These are phyloP conservation scores for Spea multiplicata DNA, from an alignment of 2,113 vertebrate species.

Conservation along the genomic window DNA sequence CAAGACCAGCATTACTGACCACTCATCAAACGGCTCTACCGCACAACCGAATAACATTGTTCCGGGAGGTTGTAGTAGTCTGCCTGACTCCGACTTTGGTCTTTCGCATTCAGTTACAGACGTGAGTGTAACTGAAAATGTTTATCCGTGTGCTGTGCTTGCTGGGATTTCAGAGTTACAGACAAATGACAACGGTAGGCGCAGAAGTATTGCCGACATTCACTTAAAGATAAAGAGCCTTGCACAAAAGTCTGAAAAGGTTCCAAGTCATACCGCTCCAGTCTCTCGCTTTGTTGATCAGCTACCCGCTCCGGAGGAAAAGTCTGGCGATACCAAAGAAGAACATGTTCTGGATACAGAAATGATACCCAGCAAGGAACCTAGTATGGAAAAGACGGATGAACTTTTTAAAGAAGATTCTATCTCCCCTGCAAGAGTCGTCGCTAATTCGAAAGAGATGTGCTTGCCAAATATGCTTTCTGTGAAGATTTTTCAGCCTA, in stretches of 20 bases:
- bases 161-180: background rate
- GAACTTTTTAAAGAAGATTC: background rate
- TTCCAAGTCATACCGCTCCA: conserved; percentile 48
- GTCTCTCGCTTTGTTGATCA: conserved; percentile 48
- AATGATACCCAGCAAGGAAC: background rate
- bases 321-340: conserved; percentile 20
- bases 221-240: conserved; percentile 67
- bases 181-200: conserved; percentile 36
- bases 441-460: conserved; percentile 55
- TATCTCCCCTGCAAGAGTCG: background rate
- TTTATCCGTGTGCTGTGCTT: background rate
- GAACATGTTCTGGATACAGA: background rate
- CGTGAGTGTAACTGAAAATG: background rate
- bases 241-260: conserved; percentile 55
- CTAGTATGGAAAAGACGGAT: background rate
- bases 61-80: background rate
- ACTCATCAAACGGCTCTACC: no score
- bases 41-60: background rate
- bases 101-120: background rate
- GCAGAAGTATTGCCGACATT: conserved; percentile 61
- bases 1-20: no score
- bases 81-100: background rate
- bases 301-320: conserved; percentile 46
- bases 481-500: conserved; percentile 77
- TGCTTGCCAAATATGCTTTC: conserved; percentile 67